Conservation (phyloP, 2,888 invertebrate genomes). For the Operophtera brumata region DNA sequence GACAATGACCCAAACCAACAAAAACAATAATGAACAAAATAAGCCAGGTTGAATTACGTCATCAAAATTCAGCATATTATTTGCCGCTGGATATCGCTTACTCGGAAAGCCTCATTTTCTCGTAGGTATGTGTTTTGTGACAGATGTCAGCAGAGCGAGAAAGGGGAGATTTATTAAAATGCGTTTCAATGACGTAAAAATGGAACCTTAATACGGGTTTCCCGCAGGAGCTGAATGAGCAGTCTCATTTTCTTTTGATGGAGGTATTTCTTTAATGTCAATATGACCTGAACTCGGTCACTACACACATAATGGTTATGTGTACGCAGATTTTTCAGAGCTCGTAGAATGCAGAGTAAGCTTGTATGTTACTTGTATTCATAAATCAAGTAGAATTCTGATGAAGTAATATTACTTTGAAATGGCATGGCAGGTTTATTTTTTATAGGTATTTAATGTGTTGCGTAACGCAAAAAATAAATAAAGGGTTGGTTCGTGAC, state of each 20-base stretch:
- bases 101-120: slow-evolving; percentile 41
- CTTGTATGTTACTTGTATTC: neutral
- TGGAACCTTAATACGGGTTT: slow-evolving; percentile 20
- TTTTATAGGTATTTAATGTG: neutral
- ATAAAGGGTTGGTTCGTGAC: neutral
- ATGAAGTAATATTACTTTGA: no score
- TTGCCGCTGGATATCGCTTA: slow-evolving; percentile 15
- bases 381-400: neutral
- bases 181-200: slow-evolving; percentile 57
- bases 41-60: no score
- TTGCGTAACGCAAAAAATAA: neutral
- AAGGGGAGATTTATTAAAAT: slow-evolving; percentile 62
- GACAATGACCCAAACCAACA: no score
- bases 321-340: slow-evolving; percentile 2
- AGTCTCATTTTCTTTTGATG: slow-evolving; percentile 26
- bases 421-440: neutral
- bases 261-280: slow-evolving; percentile 29
- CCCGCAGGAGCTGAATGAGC: slow-evolving; percentile 27
- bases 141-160: slow-evolving; percentile 57
- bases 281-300: slow-evolving; percentile 18
- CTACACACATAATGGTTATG: neutral
- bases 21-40: no score
- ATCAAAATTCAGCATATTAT: no score
- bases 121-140: slow-evolving; percentile 44
- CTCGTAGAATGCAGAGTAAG: neutral